A percentile compares a stretch with the other conserved stretches of the same genome.
Conservation (phyloP, 92 coral and sea anemone genomes). For the Meandrina meandrites region DNA sequence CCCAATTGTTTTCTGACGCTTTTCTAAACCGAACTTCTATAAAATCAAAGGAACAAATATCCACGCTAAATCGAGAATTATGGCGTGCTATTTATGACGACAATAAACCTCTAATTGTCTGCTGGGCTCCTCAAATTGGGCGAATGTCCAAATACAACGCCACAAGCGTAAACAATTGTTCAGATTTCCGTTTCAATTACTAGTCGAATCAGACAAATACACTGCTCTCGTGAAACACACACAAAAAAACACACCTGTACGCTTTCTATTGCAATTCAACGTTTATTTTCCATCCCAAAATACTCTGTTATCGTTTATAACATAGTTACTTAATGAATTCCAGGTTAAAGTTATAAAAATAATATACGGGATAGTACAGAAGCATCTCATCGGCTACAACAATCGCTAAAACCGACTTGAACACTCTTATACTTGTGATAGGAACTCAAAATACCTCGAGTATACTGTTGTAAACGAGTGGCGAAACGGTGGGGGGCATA, state of each 20-base stretch:
- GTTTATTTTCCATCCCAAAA: conserved; percentile 50
- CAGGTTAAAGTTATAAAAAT: conserved; percentile 37
- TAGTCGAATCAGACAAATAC: background rate
- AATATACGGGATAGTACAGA: conserved; percentile 27
- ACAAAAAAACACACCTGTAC: background rate
- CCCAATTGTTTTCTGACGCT: background rate
- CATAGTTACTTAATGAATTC: conserved; percentile 28
- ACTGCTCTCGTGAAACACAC: background rate
- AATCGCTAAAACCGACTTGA: background rate
- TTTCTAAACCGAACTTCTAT: background rate
- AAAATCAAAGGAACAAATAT: background rate
- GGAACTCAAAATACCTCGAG: conserved; percentile 11
- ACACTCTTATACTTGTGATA: background rate
- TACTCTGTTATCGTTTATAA: conserved; percentile 36
- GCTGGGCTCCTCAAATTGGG: conserved; percentile 8
- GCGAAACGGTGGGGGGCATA: conserved; percentile 5
- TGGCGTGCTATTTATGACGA: background rate
- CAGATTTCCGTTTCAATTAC: background rate
- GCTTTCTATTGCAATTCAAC: conserved; percentile 26
- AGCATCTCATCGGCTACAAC: background rate
- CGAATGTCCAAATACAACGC: background rate
- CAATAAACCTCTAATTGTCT: background rate
- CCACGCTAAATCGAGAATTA: background rate
- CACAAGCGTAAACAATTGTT: conserved; percentile 21
- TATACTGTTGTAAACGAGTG: background rate